Percentiles rank a stretch among this genome's conserved stretches.
Conservation (phyloP, 2,797 vertebrate species). For the Macropus fuliginosus region DNA sequence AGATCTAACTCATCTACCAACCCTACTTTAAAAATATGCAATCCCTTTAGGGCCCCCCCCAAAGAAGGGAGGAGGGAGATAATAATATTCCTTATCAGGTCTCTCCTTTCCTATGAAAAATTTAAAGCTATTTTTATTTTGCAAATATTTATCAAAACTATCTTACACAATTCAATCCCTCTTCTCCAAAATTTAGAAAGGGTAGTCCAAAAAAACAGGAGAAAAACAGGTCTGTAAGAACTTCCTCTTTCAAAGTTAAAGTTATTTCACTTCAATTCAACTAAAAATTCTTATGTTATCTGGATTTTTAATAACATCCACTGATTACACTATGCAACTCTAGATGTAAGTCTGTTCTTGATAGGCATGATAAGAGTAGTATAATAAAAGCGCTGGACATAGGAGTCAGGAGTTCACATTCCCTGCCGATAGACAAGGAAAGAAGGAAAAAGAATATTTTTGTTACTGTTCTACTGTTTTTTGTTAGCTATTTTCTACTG, state of each 20-base stretch:
- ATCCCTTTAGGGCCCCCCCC: not conserved
- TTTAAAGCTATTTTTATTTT: not conserved
- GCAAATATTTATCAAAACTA: not conserved
- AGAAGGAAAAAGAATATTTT: too few relatives aligned
- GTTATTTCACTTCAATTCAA: not conserved
- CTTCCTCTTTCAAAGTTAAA: not conserved
- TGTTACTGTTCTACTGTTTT: too few relatives aligned
- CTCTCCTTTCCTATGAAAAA: not conserved
- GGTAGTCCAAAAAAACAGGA: not conserved
- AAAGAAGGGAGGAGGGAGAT: not conserved
- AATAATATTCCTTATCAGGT: not conserved
- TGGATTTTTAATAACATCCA: not conserved
- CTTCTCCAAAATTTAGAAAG: not conserved
- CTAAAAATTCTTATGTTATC: not conserved
- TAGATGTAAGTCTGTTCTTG: not conserved
- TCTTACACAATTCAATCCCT: not conserved
- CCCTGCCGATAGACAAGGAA: not conserved
- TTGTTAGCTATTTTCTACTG: too few relatives aligned
- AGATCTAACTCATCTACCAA: not conserved
- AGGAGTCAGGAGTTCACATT: not conserved
- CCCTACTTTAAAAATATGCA: not conserved
- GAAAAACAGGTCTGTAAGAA: not conserved
- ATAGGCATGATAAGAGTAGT: not conserved
- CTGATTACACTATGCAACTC: not conserved
- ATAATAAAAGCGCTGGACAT: not conserved